These are phyloP conservation scores for Ormyrus labotus DNA, from an alignment of 2,888 invertebrate genomes.

Conservation along the genomic window DNA sequence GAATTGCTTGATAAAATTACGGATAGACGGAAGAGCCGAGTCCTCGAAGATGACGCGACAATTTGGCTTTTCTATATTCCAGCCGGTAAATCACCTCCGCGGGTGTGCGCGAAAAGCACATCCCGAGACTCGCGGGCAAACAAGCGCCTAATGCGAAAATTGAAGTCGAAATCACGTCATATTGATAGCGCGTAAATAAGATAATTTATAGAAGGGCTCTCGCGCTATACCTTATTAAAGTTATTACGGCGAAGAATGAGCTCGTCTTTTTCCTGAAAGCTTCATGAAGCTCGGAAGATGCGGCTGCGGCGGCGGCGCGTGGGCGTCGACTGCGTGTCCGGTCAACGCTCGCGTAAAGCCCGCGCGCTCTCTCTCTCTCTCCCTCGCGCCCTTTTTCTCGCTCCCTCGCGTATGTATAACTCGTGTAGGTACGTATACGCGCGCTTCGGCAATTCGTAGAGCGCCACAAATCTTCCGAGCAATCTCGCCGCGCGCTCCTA, in stretches of 20 bases:
- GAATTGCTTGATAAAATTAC: too few species aligned
- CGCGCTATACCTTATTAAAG: conserved; percentile 41
- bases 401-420: too few species aligned
- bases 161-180: conserved; percentile 36
- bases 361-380: conserved; percentile 3
- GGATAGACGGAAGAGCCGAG: background rate
- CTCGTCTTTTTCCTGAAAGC: conserved; percentile 36
- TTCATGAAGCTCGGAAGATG: background rate
- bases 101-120: background rate
- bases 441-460: conserved; percentile 48
- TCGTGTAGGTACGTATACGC: background rate
- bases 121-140: background rate
- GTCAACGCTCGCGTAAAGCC: conserved; percentile 52
- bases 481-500: conserved; percentile 36
- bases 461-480: conserved; percentile 53
- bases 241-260: conserved; percentile 42
- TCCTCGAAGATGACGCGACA: background rate
- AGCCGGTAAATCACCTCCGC: background rate
- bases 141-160: conserved; percentile 26
- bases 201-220: conserved; percentile 34
- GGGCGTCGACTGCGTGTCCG: conserved; percentile 41
- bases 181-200: conserved; percentile 24
- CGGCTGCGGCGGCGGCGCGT: conserved; percentile 16
- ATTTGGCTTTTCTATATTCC: too few species aligned
- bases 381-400: background rate